These are phyloP conservation scores for Ceraclea dissimilis DNA, from an alignment of 2,888 invertebrate species.

Conservation along the genomic window DNA sequence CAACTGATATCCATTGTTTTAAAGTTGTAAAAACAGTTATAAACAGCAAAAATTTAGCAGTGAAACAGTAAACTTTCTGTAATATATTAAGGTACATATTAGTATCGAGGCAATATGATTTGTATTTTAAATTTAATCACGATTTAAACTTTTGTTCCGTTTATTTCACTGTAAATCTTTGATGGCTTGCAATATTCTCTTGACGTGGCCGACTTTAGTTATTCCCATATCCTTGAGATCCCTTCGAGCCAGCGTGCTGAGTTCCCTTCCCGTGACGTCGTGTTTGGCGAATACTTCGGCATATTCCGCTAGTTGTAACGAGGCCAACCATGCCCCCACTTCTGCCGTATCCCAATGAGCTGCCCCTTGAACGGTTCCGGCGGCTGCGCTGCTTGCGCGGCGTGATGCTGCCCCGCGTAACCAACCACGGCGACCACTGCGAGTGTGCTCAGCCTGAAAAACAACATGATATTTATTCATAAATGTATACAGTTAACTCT, in stretches of 20 bases:
- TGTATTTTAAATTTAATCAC: no score
- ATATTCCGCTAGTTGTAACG: conserved; percentile 83
- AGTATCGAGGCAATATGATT: no score
- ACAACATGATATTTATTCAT: no score
- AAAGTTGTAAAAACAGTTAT: no score
- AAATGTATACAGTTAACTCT: no score
- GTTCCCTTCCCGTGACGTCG: conserved; percentile 86
- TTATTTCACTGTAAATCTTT: conserved; percentile 59
- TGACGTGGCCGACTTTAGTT: conserved; percentile 92
- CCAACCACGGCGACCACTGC: conserved; percentile 28
- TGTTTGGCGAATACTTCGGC: conserved; percentile 83
- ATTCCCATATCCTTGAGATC: conserved; percentile 88
- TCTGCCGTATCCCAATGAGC: conserved; percentile 77
- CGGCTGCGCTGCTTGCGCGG: conserved; percentile 30
- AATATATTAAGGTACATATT: no score
- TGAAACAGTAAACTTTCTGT: no score
- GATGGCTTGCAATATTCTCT: conserved; percentile 87
- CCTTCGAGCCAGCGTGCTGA: conserved; percentile 76
- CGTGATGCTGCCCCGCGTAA: conserved; percentile 40
- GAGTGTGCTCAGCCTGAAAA: conserved; percentile 10
- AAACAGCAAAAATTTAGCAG: no score
- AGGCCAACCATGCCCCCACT: conserved; percentile 85
- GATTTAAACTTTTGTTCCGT: no score
- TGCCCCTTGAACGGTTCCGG: conserved; percentile 29
- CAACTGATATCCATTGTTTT: no score